Evolutionary conservation across 2,888 invertebrate species (phyloP), one percentile per base, ranked within the genome.

Genomic region (Odontothrips loti): DNA sequence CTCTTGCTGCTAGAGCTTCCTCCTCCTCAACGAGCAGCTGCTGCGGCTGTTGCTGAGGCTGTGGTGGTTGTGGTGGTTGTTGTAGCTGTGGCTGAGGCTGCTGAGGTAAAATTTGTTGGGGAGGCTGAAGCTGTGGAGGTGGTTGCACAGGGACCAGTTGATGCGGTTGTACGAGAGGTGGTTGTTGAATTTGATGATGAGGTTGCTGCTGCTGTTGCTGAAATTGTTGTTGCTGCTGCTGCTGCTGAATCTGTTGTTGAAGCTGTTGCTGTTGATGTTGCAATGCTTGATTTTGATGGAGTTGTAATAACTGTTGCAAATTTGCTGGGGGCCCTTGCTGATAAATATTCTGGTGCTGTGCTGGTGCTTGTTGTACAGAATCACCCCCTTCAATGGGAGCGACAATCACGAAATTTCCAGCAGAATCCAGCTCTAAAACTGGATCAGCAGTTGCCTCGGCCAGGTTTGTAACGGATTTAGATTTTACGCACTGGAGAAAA

Each of bases 381-480:
- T 75, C 68, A 23, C 23, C 68, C 23, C 68, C 68, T 27, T 75
- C 68, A 27, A 75, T 75, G 1, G 68, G 68, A 1, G 68, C 68
- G 27, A 75, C 68, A 27, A 75, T 75, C 10, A 75, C 68, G 10
- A 75, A 75, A 84, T 89, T 91, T 15, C 90, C 91, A 80, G 91
- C 90, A n/a, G 92, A 88, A 84, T 92, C 92, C 84, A 92, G 89
- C 85, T 91, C 90, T 29, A 93, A 89, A 0, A 92, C 94, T 0
- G 96, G 96, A 88, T 97, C 97, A 0, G 97, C 97, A 0, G 96
- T 96, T 0, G 97, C 97, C 85, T 97, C 97, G 0, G 97, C 97
- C 83, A 99, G 89, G 88, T 99, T 98, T 15, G 98, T 98, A 47
- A 98, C 97, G 0, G 97, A 97, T 87, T 99, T 98, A 4, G 97